Evolutionary conservation across 2,113 vertebrate species (phyloP).

Genomic region (Gulo gulo): DNA sequence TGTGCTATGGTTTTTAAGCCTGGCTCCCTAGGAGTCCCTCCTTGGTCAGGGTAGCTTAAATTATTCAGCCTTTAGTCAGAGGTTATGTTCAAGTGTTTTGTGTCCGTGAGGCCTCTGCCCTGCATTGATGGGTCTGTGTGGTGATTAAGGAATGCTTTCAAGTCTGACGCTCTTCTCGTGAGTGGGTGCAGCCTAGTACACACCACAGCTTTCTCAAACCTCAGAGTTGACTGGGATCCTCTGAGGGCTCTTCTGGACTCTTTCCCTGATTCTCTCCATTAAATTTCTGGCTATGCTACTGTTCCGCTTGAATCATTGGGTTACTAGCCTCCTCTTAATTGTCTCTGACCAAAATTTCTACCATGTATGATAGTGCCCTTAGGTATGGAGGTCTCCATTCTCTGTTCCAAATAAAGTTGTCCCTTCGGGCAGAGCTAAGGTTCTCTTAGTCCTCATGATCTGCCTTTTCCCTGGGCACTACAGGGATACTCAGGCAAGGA

Average conservation of each 20-base stretch:
- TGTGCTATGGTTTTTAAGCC: not conserved
- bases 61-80: not conserved
- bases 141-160: not conserved
- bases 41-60: not conserved
- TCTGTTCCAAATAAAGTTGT: not conserved
- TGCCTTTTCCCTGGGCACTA: not conserved
- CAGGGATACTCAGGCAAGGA: not conserved
- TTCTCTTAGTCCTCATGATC: not conserved
- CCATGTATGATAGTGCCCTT: not conserved
- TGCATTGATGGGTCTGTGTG: not conserved
- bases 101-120: not conserved
- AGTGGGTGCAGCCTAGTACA: not conserved
- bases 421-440: not conserved
- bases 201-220: not conserved
- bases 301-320: not conserved
- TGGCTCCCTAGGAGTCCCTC: not conserved
- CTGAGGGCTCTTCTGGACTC: not conserved
- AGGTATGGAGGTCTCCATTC: not conserved
- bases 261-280: not conserved
- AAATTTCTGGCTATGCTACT: not conserved
- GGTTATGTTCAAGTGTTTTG: not conserved
- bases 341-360: not conserved
- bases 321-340: not conserved
- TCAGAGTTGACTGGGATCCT: not conserved
- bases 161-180: not conserved